Evolutionary conservation across 2,797 vertebrate species (phyloP), one percentile per base, ranked within the genome.

Genomic region (Furcifer pardalis): DNA sequence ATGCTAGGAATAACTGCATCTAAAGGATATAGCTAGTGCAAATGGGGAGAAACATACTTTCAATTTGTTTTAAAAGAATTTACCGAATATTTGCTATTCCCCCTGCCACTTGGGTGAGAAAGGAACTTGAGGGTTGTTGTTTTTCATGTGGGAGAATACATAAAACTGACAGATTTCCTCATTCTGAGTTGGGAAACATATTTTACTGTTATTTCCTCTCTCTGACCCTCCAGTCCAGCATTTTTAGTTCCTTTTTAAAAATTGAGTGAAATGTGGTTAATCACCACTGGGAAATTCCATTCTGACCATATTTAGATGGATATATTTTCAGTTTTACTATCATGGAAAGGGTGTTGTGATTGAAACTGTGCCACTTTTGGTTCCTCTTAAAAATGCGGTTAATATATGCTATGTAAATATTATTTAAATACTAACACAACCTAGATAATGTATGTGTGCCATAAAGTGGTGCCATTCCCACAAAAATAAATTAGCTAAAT

Each of bases 391-490:
- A 27, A 75, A 15, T 56, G 52, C 21, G 52, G 19, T 56, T 56
- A 56, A 10, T n/a, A 7, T 32, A n/a, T 3, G 4, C 7, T 15
- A 46, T 30, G 5, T 25, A 3, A 27, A 35, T 19, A 66, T 5
- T 52, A n/a, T 30, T 2, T 25, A 3, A 27, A 35, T 19, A 66
- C 8, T 52, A n/a, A 83, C 23, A 79, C 27, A 56, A 5, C 10
- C 1, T 6, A 0, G 56, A 60, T 6, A 52, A 30, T 0, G n/a
- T 0, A 0, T 25, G 32, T 2, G 1, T 23, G 62, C 30, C 87
- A 52, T 59, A 77, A 0, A 19, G 68, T 59, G 84, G 60, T 79
- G 85, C 82, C 83, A 69, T 59, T 81, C 75, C 79, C 72, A 25
- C 30, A 23, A 30, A 52, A 1, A 68, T 12, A 71, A 75, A 84